Base-by-base conservation (phyloP, 2,113 vertebrate species). In the Cottus gobio region DNA sequence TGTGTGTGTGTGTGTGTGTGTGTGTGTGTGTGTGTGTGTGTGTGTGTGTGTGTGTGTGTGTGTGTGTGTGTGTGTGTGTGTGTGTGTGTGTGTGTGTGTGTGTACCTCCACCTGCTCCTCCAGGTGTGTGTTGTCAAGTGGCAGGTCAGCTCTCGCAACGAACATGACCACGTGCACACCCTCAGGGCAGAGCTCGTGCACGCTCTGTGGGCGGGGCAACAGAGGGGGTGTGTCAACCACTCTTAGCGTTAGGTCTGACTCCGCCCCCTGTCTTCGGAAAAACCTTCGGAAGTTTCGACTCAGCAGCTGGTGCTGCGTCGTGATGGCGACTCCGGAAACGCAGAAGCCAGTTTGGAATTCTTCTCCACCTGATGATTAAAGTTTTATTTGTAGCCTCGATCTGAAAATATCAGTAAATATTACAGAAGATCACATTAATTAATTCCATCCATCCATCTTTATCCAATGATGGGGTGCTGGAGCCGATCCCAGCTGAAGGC, bases 161-260 rank as follows among this genome's bases (percentile, higher is more conserved):
- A 96, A 63, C 65, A 96, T 81, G 0, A 96, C 87, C 0, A 96
- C 88, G 31, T 97, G 96, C 34, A 97, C 91, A 5, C 96, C 96
- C 4, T 92, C 85, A 0, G 93, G 64, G 0, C 96, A 96, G 26
- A 95, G 95, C 11, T 95, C 83, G 15, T 93, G 94, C 36, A 97
- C 77, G 1, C 90, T 93, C 1, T 91, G 79, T 20, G 92, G 58
- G 0, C 93, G 93, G 34, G 93, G 91, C 24, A 71, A 84, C 81
- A 2, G 0, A 24, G 88, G 83, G 1, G 95, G 96, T 2, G 95
- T 97, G 91, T 97, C 97, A 2, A 96, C 5, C 0, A 97, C 94
- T 7, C 7, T 90, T 9, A 97, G 22, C 0, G 74, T 46, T 24
- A 97, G 85, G 11, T 90, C 75, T 0, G 93, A 18, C 77, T 96